A percentile compares a stretch with the other conserved stretches of the same genome.
These are phyloP conservation scores for Luidia sarsii DNA, from an alignment of 53 echinoderm and acorn worm genomes.

Conservation along the genomic window DNA sequence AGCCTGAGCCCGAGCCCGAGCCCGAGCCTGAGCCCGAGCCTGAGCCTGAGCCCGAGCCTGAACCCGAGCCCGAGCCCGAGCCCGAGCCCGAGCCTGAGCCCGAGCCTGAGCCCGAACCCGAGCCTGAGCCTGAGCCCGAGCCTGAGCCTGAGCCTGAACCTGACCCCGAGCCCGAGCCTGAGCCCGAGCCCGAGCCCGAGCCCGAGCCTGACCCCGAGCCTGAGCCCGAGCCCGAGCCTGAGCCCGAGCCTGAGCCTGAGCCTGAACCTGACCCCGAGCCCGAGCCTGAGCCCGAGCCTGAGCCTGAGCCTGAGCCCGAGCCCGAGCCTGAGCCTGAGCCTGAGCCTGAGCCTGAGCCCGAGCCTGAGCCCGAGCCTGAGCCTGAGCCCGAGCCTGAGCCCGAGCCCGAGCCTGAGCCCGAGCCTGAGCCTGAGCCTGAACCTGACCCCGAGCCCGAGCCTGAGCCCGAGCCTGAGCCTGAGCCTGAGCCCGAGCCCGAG, in stretches of 20 bases:
- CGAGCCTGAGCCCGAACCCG: background rate
- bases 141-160: slow-evolving; percentile 1
- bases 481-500: too few relatives aligned
- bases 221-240: background rate
- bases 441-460: too few relatives aligned
- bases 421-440: too few relatives aligned
- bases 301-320: too few relatives aligned
- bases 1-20: background rate
- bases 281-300: too few relatives aligned
- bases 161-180: background rate
- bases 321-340: too few relatives aligned
- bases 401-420: too few relatives aligned
- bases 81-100: background rate
- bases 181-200: background rate
- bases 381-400: too few relatives aligned
- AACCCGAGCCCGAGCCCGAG: slow-evolving; percentile 3
- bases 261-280: background rate
- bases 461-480: too few relatives aligned
- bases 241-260: background rate
- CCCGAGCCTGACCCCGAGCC: background rate
- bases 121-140: background rate
- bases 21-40: background rate
- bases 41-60: slow-evolving; percentile 9
- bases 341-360: too few relatives aligned
- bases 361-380: too few relatives aligned